Base-by-base conservation (phyloP, 2,797 vertebrate genomes). In the Capromys pilorides region DNA sequence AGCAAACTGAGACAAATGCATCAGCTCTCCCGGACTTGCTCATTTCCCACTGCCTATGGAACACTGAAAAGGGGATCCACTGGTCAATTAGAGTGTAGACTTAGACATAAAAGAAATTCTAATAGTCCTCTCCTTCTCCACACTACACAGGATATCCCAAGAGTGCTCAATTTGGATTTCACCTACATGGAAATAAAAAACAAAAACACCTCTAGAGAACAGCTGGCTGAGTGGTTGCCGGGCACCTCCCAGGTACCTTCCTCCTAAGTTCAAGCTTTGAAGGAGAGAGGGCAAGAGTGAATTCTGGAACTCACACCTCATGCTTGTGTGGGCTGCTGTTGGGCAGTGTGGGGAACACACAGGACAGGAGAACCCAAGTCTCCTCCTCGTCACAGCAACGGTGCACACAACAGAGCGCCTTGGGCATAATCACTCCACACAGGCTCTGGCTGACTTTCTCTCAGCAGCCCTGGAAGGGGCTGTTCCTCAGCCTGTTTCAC, bases 1-100 rank as follows among this genome's bases (percentile, higher is more conserved):
- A 96, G 86, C 61, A 82, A 88, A 89, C 39, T 18, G n/a, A 79
- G 3, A 81, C 73, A 83, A 88, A 86, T 49, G 82, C 13, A 59
- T 21, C 4, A n/a, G 77, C 36, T 69, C 41, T 82, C n/a, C 5
- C 45, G 82, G 69, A 49, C 59, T 14, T 54, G 13, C 19, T 86
- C 6, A 19, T 51, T 39, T 87, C n/a, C n/a, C 1, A 2, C 41
- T 14, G 28, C 61, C 67, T 75, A n/a, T 49, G 67, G 62, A 24
- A 1, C 2, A 1, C 22, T 77, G 16, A 61, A 51, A 22, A 62
- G 33, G 9, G 16, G 16, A 84, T 24, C 28, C 59, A 26, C 14
- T 69, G 19, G 51, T 59, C 73, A 49, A 12, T 33, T 6, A 51
- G 64, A 71, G 82, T 39, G 12, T n/a, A 64, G 0, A 4, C 51